Evolutionary conservation across 2,888 invertebrate genomes (phyloP).

Genomic region (Dicranocentrus wangi): DNA sequence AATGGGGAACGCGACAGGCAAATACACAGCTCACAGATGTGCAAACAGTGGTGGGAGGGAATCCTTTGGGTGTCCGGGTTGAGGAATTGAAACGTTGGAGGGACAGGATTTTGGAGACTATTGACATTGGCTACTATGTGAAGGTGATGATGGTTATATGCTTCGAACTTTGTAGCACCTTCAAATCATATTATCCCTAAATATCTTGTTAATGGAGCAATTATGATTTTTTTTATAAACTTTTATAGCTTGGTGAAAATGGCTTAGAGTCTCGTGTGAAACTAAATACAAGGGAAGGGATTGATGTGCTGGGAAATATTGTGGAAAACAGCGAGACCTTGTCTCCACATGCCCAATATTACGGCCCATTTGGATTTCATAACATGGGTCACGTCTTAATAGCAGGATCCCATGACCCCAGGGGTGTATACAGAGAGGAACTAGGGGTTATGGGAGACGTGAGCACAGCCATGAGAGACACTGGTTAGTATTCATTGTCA

Average conservation of each 20-base stretch:
- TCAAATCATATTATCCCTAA: too few relatives aligned
- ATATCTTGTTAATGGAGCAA: too few relatives aligned
- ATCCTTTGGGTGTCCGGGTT: conserved; percentile 74
- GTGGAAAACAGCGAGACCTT: conserved; percentile 77
- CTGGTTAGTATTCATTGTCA: too few relatives aligned
- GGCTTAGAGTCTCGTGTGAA: conserved; percentile 14
- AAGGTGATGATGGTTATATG: neutral
- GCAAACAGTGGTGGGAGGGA: neutral
- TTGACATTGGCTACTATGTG: conserved; percentile 80
- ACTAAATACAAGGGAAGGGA: conserved; percentile 74
- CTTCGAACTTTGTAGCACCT: too few relatives aligned
- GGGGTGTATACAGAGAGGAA: conserved; percentile 84
- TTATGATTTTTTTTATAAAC: too few relatives aligned
- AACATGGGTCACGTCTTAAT: conserved; percentile 88
- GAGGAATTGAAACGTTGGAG: conserved; percentile 85
- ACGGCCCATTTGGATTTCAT: conserved; percentile 82
- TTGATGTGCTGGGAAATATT: conserved; percentile 86
- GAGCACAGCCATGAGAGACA: conserved; percentile 89
- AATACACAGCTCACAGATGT: conserved; percentile 57
- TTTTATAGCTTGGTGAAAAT: neutral
- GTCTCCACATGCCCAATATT: conserved; percentile 71
- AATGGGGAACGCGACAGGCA: conserved; percentile 70
- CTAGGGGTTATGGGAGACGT: conserved; percentile 89
- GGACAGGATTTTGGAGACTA: conserved; percentile 82
- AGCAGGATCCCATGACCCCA: conserved; percentile 86